Evolutionary conservation across 2,888 invertebrate genomes (phyloP).

Genomic region (Alloplasta piceator): DNA sequence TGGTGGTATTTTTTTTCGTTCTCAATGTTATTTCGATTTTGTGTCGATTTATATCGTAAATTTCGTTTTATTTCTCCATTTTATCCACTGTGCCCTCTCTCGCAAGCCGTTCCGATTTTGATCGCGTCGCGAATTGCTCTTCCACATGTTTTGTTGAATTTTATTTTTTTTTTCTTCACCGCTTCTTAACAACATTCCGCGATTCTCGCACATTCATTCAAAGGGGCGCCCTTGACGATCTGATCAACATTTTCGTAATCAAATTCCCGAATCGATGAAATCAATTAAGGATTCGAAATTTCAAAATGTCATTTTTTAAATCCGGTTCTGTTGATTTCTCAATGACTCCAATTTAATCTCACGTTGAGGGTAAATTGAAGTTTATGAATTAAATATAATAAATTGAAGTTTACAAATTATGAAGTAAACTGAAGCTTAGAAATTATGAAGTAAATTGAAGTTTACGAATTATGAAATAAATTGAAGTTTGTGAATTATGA

Average conservation of each 20-base stretch:
- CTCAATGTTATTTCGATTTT: constrained; percentile 18
- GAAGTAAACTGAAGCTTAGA: too few relatives aligned
- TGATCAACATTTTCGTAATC: too few relatives aligned
- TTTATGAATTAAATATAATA: too few relatives aligned
- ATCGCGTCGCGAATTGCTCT: constrained; percentile 41
- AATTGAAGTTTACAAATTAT: too few relatives aligned
- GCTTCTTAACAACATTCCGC: constrained; percentile 43
- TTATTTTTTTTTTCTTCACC: constrained; percentile 4
- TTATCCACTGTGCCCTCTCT: constrained; percentile 31
- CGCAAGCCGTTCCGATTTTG: constrained; percentile 49
- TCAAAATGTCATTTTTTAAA: background rate
- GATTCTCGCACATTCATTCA: constrained; percentile 24
- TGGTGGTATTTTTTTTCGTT: constrained; percentile 25
- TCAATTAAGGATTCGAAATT: background rate
- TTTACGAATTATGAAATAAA: too few relatives aligned
- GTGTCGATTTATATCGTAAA: constrained; percentile 24
- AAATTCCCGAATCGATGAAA: too few relatives aligned
- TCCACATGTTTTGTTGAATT: constrained; percentile 12
- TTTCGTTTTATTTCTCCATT: background rate
- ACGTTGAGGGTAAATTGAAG: too few relatives aligned
- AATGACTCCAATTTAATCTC: too few relatives aligned
- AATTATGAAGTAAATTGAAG: too few relatives aligned
- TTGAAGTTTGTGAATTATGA: too few relatives aligned
- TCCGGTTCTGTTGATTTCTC: background rate
- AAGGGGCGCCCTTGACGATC: constrained; percentile 8